phyloP scores from a whole-genome alignment of 2,888 invertebrate genomes.

The Limenitis camilla region DNA sequence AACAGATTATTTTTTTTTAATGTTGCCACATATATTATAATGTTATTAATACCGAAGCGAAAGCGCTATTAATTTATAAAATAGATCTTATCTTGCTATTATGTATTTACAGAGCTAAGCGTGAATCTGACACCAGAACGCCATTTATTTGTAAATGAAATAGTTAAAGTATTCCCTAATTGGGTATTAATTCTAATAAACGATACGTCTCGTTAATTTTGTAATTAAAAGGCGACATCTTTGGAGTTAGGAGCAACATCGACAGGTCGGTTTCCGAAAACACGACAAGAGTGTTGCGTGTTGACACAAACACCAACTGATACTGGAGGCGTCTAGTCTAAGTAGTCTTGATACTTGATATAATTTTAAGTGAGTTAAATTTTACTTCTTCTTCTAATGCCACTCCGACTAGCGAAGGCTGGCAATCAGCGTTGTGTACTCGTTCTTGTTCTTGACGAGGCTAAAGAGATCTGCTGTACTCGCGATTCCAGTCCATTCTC shows the following conservation, averaged over 20 bases:
- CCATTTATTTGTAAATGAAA: slow-evolving; percentile 19
- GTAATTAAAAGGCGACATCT: slow-evolving; percentile 19
- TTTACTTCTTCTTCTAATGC: too few relatives aligned
- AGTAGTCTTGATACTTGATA: slow-evolving; percentile 25
- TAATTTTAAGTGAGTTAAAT: background rate
- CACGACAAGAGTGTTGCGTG: slow-evolving; percentile 10
- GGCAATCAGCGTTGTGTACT: too few relatives aligned
- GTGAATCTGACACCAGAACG: slow-evolving; percentile 15
- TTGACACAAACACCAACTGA: slow-evolving; percentile 13
- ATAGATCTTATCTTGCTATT: background rate
- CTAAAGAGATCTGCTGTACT: too few relatives aligned
- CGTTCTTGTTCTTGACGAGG: too few relatives aligned
- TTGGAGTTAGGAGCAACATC: slow-evolving; percentile 4
- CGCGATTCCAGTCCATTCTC: too few relatives aligned
- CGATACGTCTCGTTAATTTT: slow-evolving; percentile 16
- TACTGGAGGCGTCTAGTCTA: slow-evolving; percentile 14
- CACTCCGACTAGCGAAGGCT: too few relatives aligned
- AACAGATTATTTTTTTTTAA: too few relatives aligned
- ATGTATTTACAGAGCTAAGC: slow-evolving; percentile 9
- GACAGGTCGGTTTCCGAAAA: slow-evolving; percentile 1
- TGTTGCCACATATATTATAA: too few relatives aligned
- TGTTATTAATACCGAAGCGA: background rate
- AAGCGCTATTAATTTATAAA: slow-evolving; percentile 6
- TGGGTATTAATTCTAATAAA: slow-evolving; percentile 19
- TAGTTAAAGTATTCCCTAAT: slow-evolving; percentile 15